phyloP scores from a whole-genome alignment of 1,140 invertebrate species.

The Magallana angulata region DNA sequence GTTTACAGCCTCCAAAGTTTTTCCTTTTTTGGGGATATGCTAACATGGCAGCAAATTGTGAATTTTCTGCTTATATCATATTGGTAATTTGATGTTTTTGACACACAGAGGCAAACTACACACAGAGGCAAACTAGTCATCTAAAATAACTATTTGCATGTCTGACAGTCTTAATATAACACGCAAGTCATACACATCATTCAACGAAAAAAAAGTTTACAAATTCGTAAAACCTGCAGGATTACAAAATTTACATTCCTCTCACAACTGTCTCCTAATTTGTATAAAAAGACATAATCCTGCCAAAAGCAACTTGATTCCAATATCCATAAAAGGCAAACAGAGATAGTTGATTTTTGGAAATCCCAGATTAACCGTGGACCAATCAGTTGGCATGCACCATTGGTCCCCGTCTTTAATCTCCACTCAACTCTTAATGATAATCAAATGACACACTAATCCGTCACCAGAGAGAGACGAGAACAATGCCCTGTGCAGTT shows the following conservation, averaged over 20 bases:
- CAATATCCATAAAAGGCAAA: not conserved
- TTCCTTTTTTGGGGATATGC: too few relatives aligned
- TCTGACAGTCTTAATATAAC: too few relatives aligned
- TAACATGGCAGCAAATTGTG: too few relatives aligned
- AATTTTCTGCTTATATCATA: too few relatives aligned
- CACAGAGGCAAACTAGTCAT: too few relatives aligned
- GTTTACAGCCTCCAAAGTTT: too few relatives aligned
- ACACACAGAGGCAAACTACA: too few relatives aligned
- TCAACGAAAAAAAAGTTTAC: too few relatives aligned
- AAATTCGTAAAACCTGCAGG: too few relatives aligned
- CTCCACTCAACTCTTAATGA: conserved; percentile 21
- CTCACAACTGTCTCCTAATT: not conserved
- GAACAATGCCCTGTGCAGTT: conserved; percentile 5
- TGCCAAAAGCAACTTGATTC: not conserved
- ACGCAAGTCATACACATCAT: too few relatives aligned
- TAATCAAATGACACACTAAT: conserved; percentile 23
- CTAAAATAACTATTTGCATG: too few relatives aligned
- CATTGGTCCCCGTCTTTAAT: not conserved
- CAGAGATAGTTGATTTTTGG: not conserved
- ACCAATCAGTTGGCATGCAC: not conserved
- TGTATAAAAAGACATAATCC: conserved; percentile 3
- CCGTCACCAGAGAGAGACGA: not conserved
- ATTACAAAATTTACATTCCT: conserved; percentile 10
- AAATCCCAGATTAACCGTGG: not conserved
- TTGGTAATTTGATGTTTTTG: too few relatives aligned